These are phyloP conservation scores for Phataginus tricuspis DNA, from an alignment of 2,797 vertebrate species.

Conservation along the genomic window DNA sequence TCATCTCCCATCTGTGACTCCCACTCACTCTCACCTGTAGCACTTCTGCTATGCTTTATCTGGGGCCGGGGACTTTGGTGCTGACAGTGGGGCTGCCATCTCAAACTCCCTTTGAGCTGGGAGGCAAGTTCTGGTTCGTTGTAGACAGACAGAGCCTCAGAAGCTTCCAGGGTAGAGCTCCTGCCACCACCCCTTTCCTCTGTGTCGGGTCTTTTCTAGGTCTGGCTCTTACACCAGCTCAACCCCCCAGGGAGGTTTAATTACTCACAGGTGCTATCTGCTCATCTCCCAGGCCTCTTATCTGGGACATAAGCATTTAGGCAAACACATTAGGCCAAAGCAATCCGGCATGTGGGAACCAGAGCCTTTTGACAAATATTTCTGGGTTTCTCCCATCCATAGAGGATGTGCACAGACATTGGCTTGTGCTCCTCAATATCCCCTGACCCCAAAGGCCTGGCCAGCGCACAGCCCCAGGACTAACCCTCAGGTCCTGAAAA, in stretches of 20 bases:
- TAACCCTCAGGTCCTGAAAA: not conserved
- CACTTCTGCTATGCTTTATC: rapidly evolving
- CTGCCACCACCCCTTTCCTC: not conserved
- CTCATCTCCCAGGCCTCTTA: slow-evolving; percentile 64
- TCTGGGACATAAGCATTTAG: slow-evolving; percentile 40
- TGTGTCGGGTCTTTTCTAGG: not conserved
- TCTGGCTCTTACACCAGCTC: not conserved
- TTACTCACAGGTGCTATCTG: not conserved
- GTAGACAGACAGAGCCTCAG: not conserved
- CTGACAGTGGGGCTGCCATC: not conserved
- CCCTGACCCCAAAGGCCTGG: not conserved
- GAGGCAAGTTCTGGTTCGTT: no score
- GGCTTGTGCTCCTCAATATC: rapidly evolving
- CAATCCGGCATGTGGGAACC: not conserved
- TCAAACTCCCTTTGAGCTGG: not conserved
- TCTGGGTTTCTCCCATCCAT: not conserved
- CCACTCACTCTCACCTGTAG: no score
- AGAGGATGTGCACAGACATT: rapidly evolving
- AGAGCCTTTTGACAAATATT: slow-evolving; percentile 62
- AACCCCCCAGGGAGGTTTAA: not conserved
- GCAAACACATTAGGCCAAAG: slow-evolving; percentile 72
- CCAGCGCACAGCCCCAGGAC: not conserved
- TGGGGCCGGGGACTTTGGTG: not conserved
- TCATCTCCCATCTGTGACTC: no score
- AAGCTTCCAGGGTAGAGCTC: not conserved